Conservation (phyloP, 2,888 invertebrate species). For the Ormyrus labotus region DNA sequence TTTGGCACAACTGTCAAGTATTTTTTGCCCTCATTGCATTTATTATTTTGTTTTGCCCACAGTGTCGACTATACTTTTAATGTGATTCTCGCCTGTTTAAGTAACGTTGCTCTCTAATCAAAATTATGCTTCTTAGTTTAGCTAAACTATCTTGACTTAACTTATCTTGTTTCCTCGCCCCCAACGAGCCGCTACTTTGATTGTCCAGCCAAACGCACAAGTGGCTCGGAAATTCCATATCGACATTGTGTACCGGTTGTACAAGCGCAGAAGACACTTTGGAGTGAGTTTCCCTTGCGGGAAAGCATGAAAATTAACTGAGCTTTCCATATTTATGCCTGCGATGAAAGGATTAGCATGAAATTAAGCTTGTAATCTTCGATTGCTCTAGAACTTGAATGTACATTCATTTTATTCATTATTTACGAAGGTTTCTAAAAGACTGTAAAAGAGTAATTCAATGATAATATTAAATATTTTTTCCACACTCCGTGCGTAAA, state of each 20-base stretch:
- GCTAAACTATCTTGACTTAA: not conserved
- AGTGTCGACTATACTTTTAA: too few species aligned
- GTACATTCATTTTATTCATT: too few species aligned
- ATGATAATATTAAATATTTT: too few species aligned
- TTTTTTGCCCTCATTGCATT: not conserved
- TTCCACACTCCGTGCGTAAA: too few species aligned
- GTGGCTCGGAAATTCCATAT: not conserved
- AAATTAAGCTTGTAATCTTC: not conserved
- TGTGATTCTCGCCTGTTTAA: too few species aligned
- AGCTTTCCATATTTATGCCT: not conserved
- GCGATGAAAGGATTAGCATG: not conserved
- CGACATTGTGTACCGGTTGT: not conserved
- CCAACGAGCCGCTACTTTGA: conserved; percentile 1
- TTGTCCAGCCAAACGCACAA: conserved; percentile 16
- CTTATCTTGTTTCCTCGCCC: conserved; percentile 40
- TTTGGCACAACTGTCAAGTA: not conserved
- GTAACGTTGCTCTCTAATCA: not conserved
- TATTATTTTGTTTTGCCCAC: too few species aligned
- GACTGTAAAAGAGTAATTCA: too few species aligned
- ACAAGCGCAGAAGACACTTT: not conserved
- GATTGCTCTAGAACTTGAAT: too few species aligned
- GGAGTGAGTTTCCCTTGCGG: conserved; percentile 2
- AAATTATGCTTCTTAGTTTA: not conserved
- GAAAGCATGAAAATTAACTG: conserved; percentile 19
- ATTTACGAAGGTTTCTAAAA: too few species aligned